phyloP scores from a whole-genome alignment of 2,797 vertebrate species.

The Alectoris magna region DNA sequence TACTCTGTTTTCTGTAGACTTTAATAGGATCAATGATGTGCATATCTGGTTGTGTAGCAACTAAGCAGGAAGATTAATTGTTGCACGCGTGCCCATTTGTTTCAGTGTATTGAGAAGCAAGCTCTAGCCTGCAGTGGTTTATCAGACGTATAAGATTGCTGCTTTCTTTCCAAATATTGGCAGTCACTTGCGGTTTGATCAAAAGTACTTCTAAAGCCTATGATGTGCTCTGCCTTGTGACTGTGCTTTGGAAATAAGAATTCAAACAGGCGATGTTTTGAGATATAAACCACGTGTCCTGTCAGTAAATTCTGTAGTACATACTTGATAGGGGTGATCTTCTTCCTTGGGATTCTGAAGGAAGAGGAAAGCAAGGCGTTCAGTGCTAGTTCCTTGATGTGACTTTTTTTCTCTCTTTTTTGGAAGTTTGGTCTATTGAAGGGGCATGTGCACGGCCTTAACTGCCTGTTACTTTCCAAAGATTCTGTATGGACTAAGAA shows the following conservation, averaged over 20 bases:
- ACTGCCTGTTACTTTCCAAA: constrained; percentile 5
- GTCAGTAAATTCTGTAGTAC: neutral
- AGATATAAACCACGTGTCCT: neutral
- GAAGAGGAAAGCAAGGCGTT: neutral
- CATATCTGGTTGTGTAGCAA: neutral
- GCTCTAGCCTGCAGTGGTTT: neutral
- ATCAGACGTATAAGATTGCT: neutral
- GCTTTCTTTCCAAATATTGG: neutral
- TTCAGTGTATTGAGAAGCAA: neutral
- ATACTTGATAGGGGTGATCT: neutral
- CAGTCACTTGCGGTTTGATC: neutral
- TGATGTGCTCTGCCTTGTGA: neutral
- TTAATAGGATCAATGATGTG: neutral
- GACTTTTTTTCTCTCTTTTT: neutral
- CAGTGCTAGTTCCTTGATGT: neutral
- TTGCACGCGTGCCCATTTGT: neutral
- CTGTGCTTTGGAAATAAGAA: neutral
- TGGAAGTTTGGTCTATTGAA: neutral
- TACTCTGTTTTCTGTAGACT: neutral
- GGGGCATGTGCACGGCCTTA: neutral
- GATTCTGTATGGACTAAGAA: neutral
- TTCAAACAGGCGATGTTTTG: neutral
- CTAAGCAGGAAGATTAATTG: neutral
- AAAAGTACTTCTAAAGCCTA: neutral
- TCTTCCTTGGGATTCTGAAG: neutral